A percentile compares a stretch with the other conserved stretches of the same genome.
Conservation (phyloP, 2,888 invertebrate species). For the Lymantria dispar region DNA sequence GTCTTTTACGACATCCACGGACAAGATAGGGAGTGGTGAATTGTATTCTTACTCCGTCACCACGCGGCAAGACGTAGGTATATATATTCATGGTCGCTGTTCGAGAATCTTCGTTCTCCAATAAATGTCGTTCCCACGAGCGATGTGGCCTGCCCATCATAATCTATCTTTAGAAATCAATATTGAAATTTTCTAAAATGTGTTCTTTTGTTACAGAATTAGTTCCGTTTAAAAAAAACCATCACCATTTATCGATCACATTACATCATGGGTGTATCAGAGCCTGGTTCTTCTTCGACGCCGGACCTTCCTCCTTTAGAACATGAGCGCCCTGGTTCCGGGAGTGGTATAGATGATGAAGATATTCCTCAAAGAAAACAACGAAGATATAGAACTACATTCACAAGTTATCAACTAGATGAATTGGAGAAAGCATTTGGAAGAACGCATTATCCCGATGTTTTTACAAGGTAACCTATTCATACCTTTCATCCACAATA, state of each 20-base stretch:
- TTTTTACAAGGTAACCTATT: constrained; percentile 98
- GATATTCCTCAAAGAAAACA: constrained; percentile 94
- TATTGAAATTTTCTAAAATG: too few species aligned
- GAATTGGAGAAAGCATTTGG: constrained; percentile 98
- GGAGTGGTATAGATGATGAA: constrained; percentile 84
- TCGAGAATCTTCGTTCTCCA: too few species aligned
- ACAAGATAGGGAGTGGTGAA: too few species aligned
- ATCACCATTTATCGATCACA: constrained; percentile 24
- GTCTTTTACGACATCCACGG: too few species aligned
- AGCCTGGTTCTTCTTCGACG: constrained; percentile 61
- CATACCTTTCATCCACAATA: too few species aligned
- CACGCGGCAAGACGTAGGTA: too few species aligned
- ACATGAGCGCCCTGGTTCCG: constrained; percentile 65
- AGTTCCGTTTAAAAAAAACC: constrained; percentile 3
- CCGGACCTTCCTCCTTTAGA: constrained; percentile 60
- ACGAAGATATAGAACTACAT: constrained; percentile 95
- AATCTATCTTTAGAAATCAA: too few species aligned
- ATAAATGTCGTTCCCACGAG: too few species aligned
- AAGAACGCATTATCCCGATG: constrained; percentile 99
- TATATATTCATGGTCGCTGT: too few species aligned
- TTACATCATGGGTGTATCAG: constrained; percentile 68
- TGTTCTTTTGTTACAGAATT: constrained; percentile 39
- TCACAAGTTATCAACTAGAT: constrained; percentile 96
- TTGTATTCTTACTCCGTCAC: too few species aligned
- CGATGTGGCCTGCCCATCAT: too few species aligned